Conservation (phyloP, 2,113 vertebrate species). For the Tetrax tetrax region DNA sequence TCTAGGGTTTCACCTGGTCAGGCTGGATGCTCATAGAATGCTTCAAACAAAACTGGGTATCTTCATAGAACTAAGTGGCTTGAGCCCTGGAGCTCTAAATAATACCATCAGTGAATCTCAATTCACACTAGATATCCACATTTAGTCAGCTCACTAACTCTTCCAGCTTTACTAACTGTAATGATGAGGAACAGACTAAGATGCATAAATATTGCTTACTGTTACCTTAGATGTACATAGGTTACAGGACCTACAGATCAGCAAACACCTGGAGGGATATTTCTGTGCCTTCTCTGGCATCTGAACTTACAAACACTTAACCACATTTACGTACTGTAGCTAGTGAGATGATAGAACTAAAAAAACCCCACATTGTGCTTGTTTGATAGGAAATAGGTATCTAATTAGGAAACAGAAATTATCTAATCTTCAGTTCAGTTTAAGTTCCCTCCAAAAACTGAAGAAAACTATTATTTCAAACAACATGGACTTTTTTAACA, state of each 20-base stretch:
- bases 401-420: background rate
- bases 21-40: background rate
- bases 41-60: background rate
- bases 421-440: background rate
- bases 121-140: background rate
- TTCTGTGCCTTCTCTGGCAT: background rate
- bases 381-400: background rate
- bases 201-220: background rate
- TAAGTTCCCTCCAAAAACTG: background rate
- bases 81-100: background rate
- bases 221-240: background rate
- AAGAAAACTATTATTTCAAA: background rate
- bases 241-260: background rate
- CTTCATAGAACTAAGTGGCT: background rate
- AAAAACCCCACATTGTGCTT: background rate
- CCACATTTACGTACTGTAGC: background rate
- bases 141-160: background rate
- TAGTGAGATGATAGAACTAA: background rate
- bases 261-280: background rate
- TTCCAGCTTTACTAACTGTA: background rate
- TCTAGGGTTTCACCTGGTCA: background rate
- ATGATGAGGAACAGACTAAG: background rate
- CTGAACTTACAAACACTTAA: background rate
- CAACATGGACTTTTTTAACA: accelerated
- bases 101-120: background rate